A percentile compares a stretch with the other conserved stretches of the same genome.
phyloP scores from a whole-genome alignment of 2,113 vertebrate genomes.

The Upupa epops region DNA sequence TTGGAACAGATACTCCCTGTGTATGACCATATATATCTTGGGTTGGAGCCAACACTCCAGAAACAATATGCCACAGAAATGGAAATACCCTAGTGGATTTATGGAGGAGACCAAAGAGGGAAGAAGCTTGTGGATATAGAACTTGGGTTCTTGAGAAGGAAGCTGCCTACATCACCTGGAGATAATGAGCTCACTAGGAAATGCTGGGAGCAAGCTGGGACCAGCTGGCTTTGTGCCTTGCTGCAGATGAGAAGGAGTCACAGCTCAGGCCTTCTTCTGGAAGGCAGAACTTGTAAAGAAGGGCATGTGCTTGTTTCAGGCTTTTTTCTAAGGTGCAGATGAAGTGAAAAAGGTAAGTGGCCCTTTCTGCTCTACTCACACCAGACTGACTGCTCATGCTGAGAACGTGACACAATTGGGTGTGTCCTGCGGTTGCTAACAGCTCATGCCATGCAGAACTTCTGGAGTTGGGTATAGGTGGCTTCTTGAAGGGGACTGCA shows the following conservation, averaged over 20 bases:
- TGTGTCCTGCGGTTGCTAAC: not conserved
- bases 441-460: not conserved
- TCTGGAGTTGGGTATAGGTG: not conserved
- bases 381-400: too few species aligned
- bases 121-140: not conserved
- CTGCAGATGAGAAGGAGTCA: not conserved
- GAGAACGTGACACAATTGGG: too few species aligned
- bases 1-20: not conserved
- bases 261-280: not conserved
- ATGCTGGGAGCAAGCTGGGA: not conserved
- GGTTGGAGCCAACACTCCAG: not conserved
- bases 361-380: not conserved
- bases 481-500: not conserved
- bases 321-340: not conserved
- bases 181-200: not conserved
- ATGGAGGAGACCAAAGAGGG: not conserved
- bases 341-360: not conserved
- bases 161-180: not conserved
- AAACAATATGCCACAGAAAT: not conserved
- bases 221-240: not conserved
- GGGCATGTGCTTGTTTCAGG: not conserved
- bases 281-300: not conserved
- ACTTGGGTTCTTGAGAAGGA: not conserved
- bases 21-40: accelerated
- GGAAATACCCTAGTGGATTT: not conserved